A percentile compares a stretch with the other conserved stretches of the same genome.
Conservation (phyloP, 2,888 invertebrate genomes). For the Alsophila aescularia region DNA sequence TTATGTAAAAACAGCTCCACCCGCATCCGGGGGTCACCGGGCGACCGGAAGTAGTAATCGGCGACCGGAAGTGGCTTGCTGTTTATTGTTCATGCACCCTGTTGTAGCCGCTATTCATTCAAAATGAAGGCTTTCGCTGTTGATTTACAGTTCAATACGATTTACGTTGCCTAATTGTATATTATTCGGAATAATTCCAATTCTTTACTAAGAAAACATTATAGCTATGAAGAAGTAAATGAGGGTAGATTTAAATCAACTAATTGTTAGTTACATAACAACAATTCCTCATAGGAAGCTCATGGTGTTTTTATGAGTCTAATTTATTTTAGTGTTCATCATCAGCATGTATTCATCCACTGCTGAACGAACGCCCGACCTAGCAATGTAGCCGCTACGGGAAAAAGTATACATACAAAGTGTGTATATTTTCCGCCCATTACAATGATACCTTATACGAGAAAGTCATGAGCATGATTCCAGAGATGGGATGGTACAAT, state of each 20-base stretch:
- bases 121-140: conserved; percentile 26
- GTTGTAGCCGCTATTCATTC: conserved; percentile 18
- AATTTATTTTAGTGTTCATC: not conserved
- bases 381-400: too few relatives aligned
- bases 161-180: conserved; percentile 21
- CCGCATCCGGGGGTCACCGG: conserved; percentile 48
- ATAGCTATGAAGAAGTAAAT: conserved; percentile 9
- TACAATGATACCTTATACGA: too few relatives aligned
- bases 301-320: conserved; percentile 11
- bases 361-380: too few relatives aligned
- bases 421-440: too few relatives aligned
- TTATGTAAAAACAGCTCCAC: conserved; percentile 48
- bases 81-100: conserved; percentile 50
- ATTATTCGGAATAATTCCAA: conserved; percentile 12
- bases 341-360: too few relatives aligned
- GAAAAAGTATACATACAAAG: too few relatives aligned
- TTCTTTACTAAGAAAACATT: conserved; percentile 20
- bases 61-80: conserved; percentile 48
- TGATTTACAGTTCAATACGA: conserved; percentile 23
- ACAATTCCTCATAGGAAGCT: conserved; percentile 13
- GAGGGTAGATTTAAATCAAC: conserved; percentile 25
- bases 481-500: too few relatives aligned
- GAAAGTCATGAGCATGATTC: too few relatives aligned
- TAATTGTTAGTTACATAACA: conserved; percentile 11
- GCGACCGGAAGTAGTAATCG: conserved; percentile 54